phyloP scores from a whole-genome alignment of 2,797 vertebrate species.

The Scarus forsteni region DNA sequence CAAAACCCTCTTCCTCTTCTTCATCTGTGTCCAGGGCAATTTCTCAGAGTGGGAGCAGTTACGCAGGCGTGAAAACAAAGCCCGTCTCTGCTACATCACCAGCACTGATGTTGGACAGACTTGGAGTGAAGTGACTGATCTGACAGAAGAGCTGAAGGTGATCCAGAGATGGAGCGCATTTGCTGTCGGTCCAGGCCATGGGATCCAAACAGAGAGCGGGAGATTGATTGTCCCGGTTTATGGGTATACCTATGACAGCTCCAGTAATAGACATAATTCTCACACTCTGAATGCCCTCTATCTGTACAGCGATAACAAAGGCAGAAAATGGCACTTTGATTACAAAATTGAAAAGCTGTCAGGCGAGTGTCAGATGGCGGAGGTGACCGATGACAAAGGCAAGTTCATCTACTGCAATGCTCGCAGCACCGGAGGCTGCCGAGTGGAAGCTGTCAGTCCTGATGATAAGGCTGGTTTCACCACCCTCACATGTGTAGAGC shows the following conservation, averaged over 20 bases:
- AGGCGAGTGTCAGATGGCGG: conserved; percentile 29
- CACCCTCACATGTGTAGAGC: background rate
- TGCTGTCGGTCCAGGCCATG: conserved; percentile 87
- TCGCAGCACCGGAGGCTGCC: background rate
- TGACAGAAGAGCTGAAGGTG: conserved; percentile 71
- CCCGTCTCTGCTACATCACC: conserved; percentile 49
- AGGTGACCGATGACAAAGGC: background rate
- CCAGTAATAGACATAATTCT: too few relatives aligned
- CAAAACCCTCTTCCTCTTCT: conserved; percentile 37
- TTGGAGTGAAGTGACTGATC: conserved; percentile 63
- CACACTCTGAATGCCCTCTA: conserved; percentile 56
- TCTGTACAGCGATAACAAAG: conserved; percentile 83
- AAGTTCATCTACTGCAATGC: conserved; percentile 34
- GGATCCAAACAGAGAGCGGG: conserved; percentile 76
- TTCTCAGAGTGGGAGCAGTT: conserved; percentile 74
- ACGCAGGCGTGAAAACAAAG: background rate
- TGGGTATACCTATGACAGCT: background rate
- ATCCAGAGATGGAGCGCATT: conserved; percentile 81
- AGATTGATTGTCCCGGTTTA: conserved; percentile 82
- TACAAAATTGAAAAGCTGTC: conserved; percentile 73
- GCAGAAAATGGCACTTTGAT: conserved; percentile 73
- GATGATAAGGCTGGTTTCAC: background rate
- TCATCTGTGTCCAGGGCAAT: background rate
- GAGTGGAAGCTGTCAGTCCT: background rate
- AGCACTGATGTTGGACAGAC: conserved; percentile 64